Evolutionary conservation across 1,140 invertebrate species (phyloP), one percentile per base, ranked within the genome.

Genomic region (Neodiprion lecontei): DNA sequence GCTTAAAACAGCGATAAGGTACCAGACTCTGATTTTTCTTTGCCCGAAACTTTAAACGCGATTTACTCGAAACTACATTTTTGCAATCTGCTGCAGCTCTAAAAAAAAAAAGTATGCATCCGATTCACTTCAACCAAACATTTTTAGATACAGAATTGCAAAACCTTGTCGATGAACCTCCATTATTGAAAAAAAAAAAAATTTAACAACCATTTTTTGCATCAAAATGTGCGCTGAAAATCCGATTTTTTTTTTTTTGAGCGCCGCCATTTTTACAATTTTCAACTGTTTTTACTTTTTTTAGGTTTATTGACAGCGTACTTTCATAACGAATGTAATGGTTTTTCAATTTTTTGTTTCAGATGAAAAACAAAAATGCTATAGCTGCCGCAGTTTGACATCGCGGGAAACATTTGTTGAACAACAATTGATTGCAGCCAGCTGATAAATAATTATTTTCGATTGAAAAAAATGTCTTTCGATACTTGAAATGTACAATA

Each of bases 21-120:
- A 61, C 53, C 53, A 61, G 53, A 61, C 53, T 61, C 2, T 61
- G 53, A 61, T 61, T 61, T 61, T 61, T 9, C 3, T 7, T 61
- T 61, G 53, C 53, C 53, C 53, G 53, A 61, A 61, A 61, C 53
- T 61, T 61, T 61, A 61, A 61, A 61, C 5, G 53, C 53, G n/a
- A 61, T 61, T 61, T 4, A 1, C 53, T 61, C 53, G 53, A 61
- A 61, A 61, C 53, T 61, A 61, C 53, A 61, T 61, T 61, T 61
- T 61, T 8, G n/a, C 53, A 61, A 61, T 61, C n/a, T 61, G 53
- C n/a, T 1, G 53, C 1, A 61, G 53, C 53, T 2, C 5, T 14
- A 61, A 61, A 61, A 61, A 61, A 61, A n/a, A 61, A 61, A 61
- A 9, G 4, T 7, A 61, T 7, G 5, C 53, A 61, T 11, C 53